These are phyloP conservation scores for Harpalus rufipes DNA, from an alignment of 2,888 invertebrate genomes.

Conservation along the genomic window DNA sequence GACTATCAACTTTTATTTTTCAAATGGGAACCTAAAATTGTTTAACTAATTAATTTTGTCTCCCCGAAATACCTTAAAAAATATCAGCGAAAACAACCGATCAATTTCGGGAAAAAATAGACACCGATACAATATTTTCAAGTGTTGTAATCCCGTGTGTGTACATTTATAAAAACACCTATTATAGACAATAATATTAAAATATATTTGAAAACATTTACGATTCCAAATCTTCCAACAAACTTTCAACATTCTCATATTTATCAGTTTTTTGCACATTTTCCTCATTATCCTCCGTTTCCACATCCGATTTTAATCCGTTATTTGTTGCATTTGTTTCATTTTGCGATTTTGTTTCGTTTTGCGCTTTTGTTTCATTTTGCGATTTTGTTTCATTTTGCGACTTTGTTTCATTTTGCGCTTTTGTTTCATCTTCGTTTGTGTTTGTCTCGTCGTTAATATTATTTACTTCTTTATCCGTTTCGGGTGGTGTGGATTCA, in stretches of 20 bases:
- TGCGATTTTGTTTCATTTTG: background rate
- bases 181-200: background rate
- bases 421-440: background rate
- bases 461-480: background rate
- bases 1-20: too few species aligned
- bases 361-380: background rate
- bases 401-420: too few species aligned
- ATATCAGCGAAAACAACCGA: too few species aligned
- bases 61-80: too few species aligned
- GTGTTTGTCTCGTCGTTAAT: background rate
- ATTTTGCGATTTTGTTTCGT: too few species aligned
- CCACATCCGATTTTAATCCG: background rate
- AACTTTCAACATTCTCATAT: slow-evolving; percentile 35
- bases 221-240: slow-evolving; percentile 33
- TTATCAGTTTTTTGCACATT: slow-evolving; percentile 12
- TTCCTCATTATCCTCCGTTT: background rate
- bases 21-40: too few species aligned
- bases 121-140: too few species aligned
- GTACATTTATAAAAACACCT: background rate
- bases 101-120: too few species aligned
- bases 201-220: slow-evolving; percentile 9
- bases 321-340: too few species aligned
- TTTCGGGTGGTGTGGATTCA: background rate
- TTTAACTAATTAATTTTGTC: too few species aligned
- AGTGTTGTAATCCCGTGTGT: too few species aligned